phyloP scores from a whole-genome alignment of 2,797 vertebrate species.

The Tauraco hartlaubi region DNA sequence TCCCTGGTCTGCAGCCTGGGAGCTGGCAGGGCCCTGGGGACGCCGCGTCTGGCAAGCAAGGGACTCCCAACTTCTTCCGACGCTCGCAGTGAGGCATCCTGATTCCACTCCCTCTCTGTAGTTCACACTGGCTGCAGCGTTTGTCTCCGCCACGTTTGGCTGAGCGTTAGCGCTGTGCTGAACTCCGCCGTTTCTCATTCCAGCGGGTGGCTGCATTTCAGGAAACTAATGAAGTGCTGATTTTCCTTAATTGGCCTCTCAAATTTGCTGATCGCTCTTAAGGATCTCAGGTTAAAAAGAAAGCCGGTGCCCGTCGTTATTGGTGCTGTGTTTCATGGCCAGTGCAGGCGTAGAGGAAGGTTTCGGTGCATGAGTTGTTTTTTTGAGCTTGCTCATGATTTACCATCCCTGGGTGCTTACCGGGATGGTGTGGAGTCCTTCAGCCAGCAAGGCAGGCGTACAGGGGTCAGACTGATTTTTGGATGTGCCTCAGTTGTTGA shows the following conservation, averaged over 20 bases:
- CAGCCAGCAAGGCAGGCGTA: fast-evolving
- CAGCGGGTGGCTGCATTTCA: neutral
- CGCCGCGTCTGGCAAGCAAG: fast-evolving
- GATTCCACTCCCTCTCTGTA: neutral
- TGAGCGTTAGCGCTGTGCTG: neutral
- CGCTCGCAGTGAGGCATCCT: fast-evolving
- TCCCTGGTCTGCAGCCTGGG: neutral
- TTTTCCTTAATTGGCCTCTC: slow-evolving; percentile 55
- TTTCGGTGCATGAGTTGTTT: fast-evolving
- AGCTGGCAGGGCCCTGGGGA: neutral
- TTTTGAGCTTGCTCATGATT: neutral
- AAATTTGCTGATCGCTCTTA: slow-evolving; percentile 23
- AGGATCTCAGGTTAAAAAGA: slow-evolving; percentile 3
- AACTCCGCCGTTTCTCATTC: neutral
- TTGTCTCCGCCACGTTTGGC: fast-evolving
- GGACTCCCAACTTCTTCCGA: fast-evolving
- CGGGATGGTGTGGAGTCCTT: neutral
- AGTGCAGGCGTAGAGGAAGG: fast-evolving
- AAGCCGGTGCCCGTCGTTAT: neutral
- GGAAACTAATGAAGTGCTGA: slow-evolving; percentile 52
- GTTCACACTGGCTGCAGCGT: fast-evolving
- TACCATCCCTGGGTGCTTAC: neutral
- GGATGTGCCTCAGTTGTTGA: neutral
- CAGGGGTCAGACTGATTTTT: neutral
- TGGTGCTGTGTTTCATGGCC: neutral